phyloP scores from a whole-genome alignment of 2,888 invertebrate genomes.

The Sminthurinus aureus region DNA sequence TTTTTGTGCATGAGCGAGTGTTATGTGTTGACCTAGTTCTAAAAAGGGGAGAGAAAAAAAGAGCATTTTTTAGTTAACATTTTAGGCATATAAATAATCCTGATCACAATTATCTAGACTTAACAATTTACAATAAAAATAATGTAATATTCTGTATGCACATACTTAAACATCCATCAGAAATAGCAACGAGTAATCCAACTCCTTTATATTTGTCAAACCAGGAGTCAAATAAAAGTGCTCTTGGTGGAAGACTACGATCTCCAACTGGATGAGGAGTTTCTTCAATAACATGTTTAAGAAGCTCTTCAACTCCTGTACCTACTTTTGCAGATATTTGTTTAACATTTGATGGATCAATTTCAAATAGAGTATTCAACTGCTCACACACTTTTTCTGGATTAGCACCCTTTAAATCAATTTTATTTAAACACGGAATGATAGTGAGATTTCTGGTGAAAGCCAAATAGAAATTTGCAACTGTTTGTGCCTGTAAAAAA shows the following conservation, averaged over 20 bases:
- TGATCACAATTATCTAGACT: no score
- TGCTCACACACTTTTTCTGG: constrained; percentile 84
- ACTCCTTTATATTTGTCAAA: constrained; percentile 88
- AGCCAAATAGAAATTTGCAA: constrained; percentile 94
- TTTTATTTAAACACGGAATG: constrained; percentile 95
- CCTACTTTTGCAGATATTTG: constrained; percentile 93
- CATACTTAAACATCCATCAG: constrained; percentile 78
- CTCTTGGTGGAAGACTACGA: constrained; percentile 73
- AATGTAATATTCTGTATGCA: no score
- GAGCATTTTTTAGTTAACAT: no score
- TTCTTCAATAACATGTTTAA: constrained; percentile 78
- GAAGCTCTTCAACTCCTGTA: constrained; percentile 78
- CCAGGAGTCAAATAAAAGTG: constrained; percentile 92
- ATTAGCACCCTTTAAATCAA: constrained; percentile 90
- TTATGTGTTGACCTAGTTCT: constrained; percentile 77
- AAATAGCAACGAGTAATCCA: constrained; percentile 77
- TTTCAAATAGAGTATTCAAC: constrained; percentile 80
- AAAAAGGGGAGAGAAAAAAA: no score
- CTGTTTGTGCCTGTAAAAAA: constrained; percentile 93
- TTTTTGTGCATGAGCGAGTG: constrained; percentile 74
- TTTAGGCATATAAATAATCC: no score
- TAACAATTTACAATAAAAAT: no score
- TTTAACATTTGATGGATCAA: constrained; percentile 75
- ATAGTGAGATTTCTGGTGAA: constrained; percentile 79
- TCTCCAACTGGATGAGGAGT: constrained; percentile 76